Evolutionary conservation across 1,140 invertebrate species (phyloP).

Genomic region (Pogonomyrmex barbatus): DNA sequence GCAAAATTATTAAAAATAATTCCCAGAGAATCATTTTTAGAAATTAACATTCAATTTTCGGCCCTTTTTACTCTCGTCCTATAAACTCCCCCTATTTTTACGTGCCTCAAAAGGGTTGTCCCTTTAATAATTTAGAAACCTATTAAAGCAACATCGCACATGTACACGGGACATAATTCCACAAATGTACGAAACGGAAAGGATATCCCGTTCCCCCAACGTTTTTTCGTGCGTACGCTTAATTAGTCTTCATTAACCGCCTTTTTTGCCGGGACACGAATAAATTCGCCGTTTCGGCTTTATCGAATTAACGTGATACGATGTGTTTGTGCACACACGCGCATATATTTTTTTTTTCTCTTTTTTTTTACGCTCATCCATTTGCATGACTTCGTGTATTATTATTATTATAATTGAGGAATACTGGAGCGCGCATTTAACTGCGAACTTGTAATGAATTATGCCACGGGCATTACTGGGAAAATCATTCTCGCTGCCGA

Average conservation of each 20-base stretch:
- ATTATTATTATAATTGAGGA: conserved; percentile 53
- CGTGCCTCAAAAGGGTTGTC: conserved; percentile 25
- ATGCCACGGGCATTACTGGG: conserved; percentile 33
- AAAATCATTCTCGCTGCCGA: conserved; percentile 45
- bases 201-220: conserved; percentile 31
- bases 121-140: conserved; percentile 54
- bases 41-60: conserved; percentile 47
- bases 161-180: conserved; percentile 29
- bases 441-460: conserved; percentile 32
- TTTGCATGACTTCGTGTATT: conserved; percentile 21
- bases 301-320: conserved; percentile 40
- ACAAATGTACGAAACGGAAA: conserved; percentile 41
- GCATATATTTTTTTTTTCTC: not conserved
- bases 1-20: conserved; percentile 21
- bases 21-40: conserved; percentile 4
- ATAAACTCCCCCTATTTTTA: conserved; percentile 7
- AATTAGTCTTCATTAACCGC: conserved; percentile 52
- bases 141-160: conserved; percentile 28
- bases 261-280: conserved; percentile 18
- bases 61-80: conserved; percentile 7
- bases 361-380: not conserved
- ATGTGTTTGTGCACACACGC: not conserved
- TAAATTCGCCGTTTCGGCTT: conserved; percentile 42
- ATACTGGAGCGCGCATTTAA: conserved; percentile 26
- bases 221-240: conserved; percentile 29